phyloP scores from a whole-genome alignment of 2,113 vertebrate species.

The Bos taurus region ARS-UCD2.0 NC_037343.1:70508501-70509000 shows the following conservation, averaged over 20 bases:
- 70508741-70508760: neutral
- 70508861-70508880: neutral
- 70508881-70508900: neutral
- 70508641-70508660: neutral
- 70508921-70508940: neutral
- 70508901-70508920: neutral
- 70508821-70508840: neutral
- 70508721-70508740: neutral
- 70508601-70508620: neutral
- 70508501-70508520: neutral
- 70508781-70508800: neutral
- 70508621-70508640: neutral
- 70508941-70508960: neutral
- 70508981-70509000: too few relatives aligned
- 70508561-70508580: slow-evolving; percentile 23
- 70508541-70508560: neutral
- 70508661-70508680: neutral
- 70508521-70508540: neutral
- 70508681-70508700: neutral
- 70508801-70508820: neutral
- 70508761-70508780: neutral
- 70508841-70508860: neutral
- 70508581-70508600: neutral
- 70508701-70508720: neutral
- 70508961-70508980: too few relatives aligned